Evolutionary conservation across 1,140 invertebrate genomes (phyloP).

Genomic region (Eurosta solidaginis): DNA sequence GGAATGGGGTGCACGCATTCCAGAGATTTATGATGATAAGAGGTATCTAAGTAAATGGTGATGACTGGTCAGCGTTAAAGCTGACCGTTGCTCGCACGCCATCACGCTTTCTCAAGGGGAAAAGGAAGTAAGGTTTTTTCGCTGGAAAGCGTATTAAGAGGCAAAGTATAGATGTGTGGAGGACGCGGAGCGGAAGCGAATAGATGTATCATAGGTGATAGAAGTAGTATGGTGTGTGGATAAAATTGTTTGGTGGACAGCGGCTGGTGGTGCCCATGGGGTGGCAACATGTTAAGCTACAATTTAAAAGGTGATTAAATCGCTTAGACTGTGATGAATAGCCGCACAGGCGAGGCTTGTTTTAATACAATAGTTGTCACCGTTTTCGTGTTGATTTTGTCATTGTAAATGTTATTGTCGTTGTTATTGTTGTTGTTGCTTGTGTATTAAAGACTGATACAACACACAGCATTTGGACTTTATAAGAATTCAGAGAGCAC

Average conservation of each 20-base stretch:
- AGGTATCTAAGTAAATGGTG: neutral
- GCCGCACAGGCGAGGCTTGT: neutral
- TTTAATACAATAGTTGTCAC: neutral
- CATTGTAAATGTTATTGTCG: neutral
- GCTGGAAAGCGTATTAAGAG: neutral
- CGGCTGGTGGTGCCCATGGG: neutral
- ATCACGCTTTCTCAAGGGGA: neutral
- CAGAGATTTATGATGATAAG: constrained; percentile 21
- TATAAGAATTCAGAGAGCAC: no score
- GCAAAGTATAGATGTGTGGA: neutral
- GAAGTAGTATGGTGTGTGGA: no score
- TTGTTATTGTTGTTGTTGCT: neutral
- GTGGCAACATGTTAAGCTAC: constrained; percentile 36
- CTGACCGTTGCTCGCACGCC: neutral
- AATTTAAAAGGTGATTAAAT: constrained; percentile 59
- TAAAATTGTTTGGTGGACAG: neutral
- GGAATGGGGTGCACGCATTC: neutral
- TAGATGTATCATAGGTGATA: neutral
- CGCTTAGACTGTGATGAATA: constrained; percentile 56
- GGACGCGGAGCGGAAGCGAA: neutral
- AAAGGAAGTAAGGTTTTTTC: neutral
- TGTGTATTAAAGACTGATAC: no score
- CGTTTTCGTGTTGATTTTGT: neutral
- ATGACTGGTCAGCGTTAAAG: neutral
- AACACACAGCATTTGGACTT: no score